Evolutionary conservation across 2,888 invertebrate genomes (phyloP), one percentile per base, ranked within the genome.

Genomic region (Papilio demoleus): DNA sequence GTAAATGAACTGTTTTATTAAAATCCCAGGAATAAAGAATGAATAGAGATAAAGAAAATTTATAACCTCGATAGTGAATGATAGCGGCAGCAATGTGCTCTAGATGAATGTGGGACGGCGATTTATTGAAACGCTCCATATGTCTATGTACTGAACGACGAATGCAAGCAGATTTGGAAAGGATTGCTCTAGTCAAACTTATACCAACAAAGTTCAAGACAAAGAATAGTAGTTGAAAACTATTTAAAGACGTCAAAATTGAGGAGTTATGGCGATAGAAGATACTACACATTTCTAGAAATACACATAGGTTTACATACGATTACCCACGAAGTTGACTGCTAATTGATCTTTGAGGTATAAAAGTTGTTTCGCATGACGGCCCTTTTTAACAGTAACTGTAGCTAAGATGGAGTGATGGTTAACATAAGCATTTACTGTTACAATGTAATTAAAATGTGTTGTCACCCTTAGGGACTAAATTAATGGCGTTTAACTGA

Each of bases 381-480:
- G n/a, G n/a, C n/a, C n/a, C n/a, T n/a, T n/a, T n/a, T n/a, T n/a
- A n/a, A n/a, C n/a, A n/a, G n/a, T n/a, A n/a, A n/a, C n/a, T n/a
- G n/a, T 34, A 34, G 9, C 9, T 9, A 34, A 34, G 34, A 5
- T 6, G 4, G 3, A 31, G 6, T 31, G 6, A 31, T 31, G 31
- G 6, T 31, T 3, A 31, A 31, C 3, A 31, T 24, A 17, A 17
- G 42, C n/a, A 17, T 42, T 42, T 5, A 9, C 2, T 36, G 4
- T 36, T 4, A 45, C 17, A n/a, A n/a, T n/a, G n/a, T n/a, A n/a
- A n/a, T n/a, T n/a, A n/a, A n/a, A n/a, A n/a, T 5, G n/a, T 56
- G 9, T 56, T 56, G 53, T 31, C 31, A 56, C 17, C 53, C 53
- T 31, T 9, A 27, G n/a, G 53, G 53, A 53, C 31, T 56, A 9